phyloP scores from a whole-genome alignment of 1,140 invertebrate species.

The Platyscapa corneri region DNA sequence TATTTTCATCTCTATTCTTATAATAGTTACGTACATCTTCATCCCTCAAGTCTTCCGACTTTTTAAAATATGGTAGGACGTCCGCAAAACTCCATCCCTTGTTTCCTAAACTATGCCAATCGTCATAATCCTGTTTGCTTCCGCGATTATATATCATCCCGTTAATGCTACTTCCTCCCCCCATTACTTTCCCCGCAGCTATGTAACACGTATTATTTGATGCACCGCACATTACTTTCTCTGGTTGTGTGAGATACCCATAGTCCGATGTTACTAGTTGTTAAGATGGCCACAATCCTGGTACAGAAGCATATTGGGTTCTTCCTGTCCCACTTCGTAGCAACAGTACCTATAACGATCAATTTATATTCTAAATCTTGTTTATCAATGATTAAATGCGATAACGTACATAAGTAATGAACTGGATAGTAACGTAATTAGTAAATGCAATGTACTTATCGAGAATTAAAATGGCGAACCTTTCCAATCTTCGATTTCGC shows the following conservation, averaged over 20 bases:
- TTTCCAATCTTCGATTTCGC: conserved; percentile 73
- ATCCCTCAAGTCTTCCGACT: conserved; percentile 63
- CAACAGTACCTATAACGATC: conserved; percentile 28
- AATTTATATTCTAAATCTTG: too few relatives aligned
- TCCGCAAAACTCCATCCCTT: conserved; percentile 77
- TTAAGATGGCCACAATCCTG: conserved; percentile 48
- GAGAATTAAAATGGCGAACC: conserved; percentile 35
- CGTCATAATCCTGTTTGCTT: conserved; percentile 26
- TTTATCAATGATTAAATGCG: too few relatives aligned
- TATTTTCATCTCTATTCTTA: conserved; percentile 21
- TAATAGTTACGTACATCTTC: neutral
- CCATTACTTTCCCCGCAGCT: conserved; percentile 32
- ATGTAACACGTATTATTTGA: neutral
- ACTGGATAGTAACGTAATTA: too few relatives aligned
- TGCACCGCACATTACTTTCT: neutral
- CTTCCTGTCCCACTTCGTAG: conserved; percentile 45
- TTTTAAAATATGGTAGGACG: conserved; percentile 75
- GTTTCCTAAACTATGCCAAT: conserved; percentile 71
- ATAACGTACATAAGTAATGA: too few relatives aligned
- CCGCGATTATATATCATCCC: conserved; percentile 23
- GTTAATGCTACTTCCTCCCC: conserved; percentile 29
- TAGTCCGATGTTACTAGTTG: conserved; percentile 16
- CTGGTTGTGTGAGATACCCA: conserved; percentile 30
- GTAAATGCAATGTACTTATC: too few relatives aligned
- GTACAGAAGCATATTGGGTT: conserved; percentile 28